Evolutionary conservation across 1,140 invertebrate species (phyloP).

Genomic region (Cherax quadricarinatus): DNA sequence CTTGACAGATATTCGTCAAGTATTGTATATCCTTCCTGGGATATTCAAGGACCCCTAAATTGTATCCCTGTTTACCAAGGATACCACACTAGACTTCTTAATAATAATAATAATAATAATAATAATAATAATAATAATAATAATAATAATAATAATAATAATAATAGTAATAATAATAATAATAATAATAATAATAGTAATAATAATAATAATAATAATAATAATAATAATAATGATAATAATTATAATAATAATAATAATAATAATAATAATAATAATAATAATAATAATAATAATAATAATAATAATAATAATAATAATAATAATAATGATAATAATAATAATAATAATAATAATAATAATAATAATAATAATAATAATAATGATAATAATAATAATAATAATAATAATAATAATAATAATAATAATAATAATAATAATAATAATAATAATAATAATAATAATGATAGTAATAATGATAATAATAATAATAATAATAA

Average conservation of each 20-base stretch:
- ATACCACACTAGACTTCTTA: too few relatives aligned
- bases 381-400: slow-evolving; percentile 5
- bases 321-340: slow-evolving; percentile 20
- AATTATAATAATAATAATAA: slow-evolving; percentile 22
- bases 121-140: slow-evolving; percentile 14
- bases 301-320: slow-evolving; percentile 9
- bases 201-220: slow-evolving; percentile 18
- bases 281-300: slow-evolving; percentile 11
- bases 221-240: neutral
- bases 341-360: slow-evolving; percentile 6
- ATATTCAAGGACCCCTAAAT: too few relatives aligned
- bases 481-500: slow-evolving; percentile 10
- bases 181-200: slow-evolving; percentile 3
- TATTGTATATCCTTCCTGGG: too few relatives aligned
- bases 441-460: neutral
- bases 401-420: slow-evolving; percentile 14
- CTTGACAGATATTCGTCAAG: too few relatives aligned
- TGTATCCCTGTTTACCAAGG: too few relatives aligned
- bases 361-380: slow-evolving; percentile 16
- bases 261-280: slow-evolving; percentile 4
- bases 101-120: slow-evolving; percentile 1
- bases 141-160: neutral
- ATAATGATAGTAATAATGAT: slow-evolving; percentile 17
- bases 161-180: slow-evolving; percentile 24
- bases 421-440: slow-evolving; percentile 14